Evolutionary conservation across 1,140 invertebrate species (phyloP), one percentile per base, ranked within the genome.

Genomic region (Drosophila pallidifrons): DNA sequence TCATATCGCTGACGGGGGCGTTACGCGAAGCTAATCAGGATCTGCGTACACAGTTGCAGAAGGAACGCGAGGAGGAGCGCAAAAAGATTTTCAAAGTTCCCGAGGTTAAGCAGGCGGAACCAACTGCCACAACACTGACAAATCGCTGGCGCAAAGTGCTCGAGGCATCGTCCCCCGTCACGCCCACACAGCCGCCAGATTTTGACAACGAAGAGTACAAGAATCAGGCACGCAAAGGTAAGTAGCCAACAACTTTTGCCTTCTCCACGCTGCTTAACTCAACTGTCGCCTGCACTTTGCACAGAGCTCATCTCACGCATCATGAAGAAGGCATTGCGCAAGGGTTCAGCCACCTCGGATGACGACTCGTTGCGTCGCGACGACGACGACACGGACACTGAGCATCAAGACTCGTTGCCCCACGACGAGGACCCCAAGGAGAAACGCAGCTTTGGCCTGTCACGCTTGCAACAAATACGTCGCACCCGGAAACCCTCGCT

Each of bases 21-120:
- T 93, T 99, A 7, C 94, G 97, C 77, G 98, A 99, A 93, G 97
- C 98, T 1, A 99, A 99, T 92, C 97, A 97, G 77, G 98, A 99
- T 92, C 94, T 99, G 49, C 97, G 96, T 94, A 95, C 96, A 49
- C 97, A 98, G 93, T 88, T 98, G 54, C 94, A 96, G 47, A 94
- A 97, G 80, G 98, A 99, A 92, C 94, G 98, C 52, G 98, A 97
- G 0, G 98, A 98, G 93, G 98, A 98, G 91, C 94, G 98, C 77
- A 94, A 97, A 77, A 99, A 99, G 94, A 96, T 98, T 94, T 98
- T 98, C 78, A 96, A 97, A 93, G 95, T 98, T 82, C 97, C 78
- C 94, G 94, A 77, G 94, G 95, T 79, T 91, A 95, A 88, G 92
- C 89, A 87, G 55, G 94, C 77, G 92, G 93, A 74, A 93, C 94